Evolutionary conservation across 2,113 vertebrate species (phyloP).

Genomic region (Sakesphorus luctuosus): DNA sequence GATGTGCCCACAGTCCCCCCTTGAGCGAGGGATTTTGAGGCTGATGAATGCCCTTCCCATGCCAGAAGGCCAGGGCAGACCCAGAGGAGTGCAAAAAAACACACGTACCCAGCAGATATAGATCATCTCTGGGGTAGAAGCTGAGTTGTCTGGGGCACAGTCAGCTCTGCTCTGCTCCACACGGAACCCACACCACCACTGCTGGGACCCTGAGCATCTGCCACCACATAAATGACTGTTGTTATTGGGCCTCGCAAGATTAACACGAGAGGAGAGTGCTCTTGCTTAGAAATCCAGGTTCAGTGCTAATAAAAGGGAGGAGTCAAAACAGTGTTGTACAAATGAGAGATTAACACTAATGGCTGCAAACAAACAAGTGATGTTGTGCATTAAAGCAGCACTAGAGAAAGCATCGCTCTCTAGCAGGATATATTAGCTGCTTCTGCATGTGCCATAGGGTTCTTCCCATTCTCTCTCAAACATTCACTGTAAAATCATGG

Average conservation of each 20-base stretch:
- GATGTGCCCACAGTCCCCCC: fast-evolving
- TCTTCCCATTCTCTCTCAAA: not conserved
- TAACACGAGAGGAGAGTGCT: not conserved
- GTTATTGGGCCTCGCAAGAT: not conserved
- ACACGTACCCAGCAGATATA: not conserved
- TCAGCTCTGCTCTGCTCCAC: not conserved
- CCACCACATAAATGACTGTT: not conserved
- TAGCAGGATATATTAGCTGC: not conserved
- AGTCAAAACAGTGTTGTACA: not conserved
- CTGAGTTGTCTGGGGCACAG: not conserved
- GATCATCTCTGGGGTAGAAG: not conserved
- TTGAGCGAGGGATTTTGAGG: not conserved
- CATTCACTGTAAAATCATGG: not conserved
- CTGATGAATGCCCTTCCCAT: not conserved
- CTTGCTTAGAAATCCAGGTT: not conserved
- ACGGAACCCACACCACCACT: fast-evolving
- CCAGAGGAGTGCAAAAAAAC: not conserved
- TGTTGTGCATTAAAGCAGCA: not conserved
- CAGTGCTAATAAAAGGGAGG: not conserved
- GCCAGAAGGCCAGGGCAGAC: not conserved
- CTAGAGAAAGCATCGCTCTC: not conserved
- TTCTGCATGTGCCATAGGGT: not conserved
- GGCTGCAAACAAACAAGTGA: not conserved
- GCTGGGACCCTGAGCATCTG: not conserved
- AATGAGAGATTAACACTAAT: not conserved